Base-by-base conservation (phyloP, 2,888 invertebrate species). In the Calameuta idolon region DNA sequence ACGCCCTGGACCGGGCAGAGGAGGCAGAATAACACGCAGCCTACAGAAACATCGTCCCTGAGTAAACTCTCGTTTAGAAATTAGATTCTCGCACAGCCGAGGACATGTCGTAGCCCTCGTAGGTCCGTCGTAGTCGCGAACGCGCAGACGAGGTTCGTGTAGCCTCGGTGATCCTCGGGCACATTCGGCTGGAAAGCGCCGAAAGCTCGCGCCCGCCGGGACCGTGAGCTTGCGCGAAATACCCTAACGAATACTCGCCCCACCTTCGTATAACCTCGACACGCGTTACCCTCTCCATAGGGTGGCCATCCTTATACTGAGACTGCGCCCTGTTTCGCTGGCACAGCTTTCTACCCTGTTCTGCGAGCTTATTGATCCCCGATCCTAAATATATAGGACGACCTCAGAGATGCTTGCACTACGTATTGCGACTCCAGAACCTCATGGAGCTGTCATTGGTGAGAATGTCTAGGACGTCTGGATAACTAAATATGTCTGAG, bases 301-400 rank as follows among this genome's bases (percentile, higher is more conserved):
- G 55, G 55, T 55, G 55, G 55, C 55, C 55, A 55, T 55, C 23
- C 23, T 55, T 55, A 23, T 55, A 15, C 55, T 9, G 55, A 55
- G 55, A 55, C 55, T 55, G 55, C 55, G 55, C 55, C 23, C 23
- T 55, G 55, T 23, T 55, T 55, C 23, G 55, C 55, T 23, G 23
- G 55, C 55, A 55, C 23, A 55, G 55, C 55, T 55, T 55, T 55
- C 55, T 55, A 77, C 79, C 80, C 83, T 85, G 85, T 81, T 82
- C 82, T 84, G 83, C 81, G 81, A 83, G 83, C 80, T 86, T 87
- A 87, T 87, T 86, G 87, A 87, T 87, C 86, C 83, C 80, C 81
- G 85, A 86, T 86, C 86, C 23, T 81, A 84, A 83, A 82, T 83
- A 82, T 81, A 82, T 75, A 71, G 76, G 69, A 74, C 76, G 34